A percentile compares a stretch with the other conserved stretches of the same genome.
Evolutionary conservation across 2,797 vertebrate species (phyloP).

Genomic region (Melanotaenia maccullochi): DNA sequence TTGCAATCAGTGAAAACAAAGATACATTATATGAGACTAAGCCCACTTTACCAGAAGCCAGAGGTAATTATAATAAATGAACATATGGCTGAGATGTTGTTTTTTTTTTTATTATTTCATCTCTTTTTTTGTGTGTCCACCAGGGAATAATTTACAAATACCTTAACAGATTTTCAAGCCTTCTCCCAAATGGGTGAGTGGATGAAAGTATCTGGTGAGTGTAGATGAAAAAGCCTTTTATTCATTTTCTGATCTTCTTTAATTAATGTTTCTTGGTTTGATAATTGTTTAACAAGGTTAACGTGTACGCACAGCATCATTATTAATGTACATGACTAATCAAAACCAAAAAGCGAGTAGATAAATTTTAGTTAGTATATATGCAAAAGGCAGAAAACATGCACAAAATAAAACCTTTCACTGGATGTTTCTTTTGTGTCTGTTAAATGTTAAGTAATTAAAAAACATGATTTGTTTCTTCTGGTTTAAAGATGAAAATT

Average conservation of each 20-base stretch:
- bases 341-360: background rate
- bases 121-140: slow-evolving; percentile 22
- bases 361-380: background rate
- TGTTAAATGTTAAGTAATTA: background rate
- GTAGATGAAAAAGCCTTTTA: slow-evolving; percentile 37
- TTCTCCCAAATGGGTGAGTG: slow-evolving; percentile 22
- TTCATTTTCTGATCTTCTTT: slow-evolving; percentile 15
- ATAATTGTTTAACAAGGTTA: slow-evolving; percentile 11
- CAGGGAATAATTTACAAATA: slow-evolving; percentile 21
- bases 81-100: slow-evolving; percentile 55
- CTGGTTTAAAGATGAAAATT: background rate
- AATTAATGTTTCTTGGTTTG: slow-evolving; percentile 25
- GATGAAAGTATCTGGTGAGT: slow-evolving; percentile 41
- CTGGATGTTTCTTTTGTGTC: slow-evolving; percentile 3
- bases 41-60: slow-evolving; percentile 57
- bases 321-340: slow-evolving; percentile 1
- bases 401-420: background rate
- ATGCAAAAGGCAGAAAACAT: background rate
- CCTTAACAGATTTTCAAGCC: slow-evolving; percentile 4
- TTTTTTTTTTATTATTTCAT: slow-evolving; percentile 56
- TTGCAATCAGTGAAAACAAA: slow-evolving; percentile 85
- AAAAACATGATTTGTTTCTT: background rate
- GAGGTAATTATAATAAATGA: slow-evolving; percentile 67
- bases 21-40: slow-evolving; percentile 78
- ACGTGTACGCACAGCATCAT: slow-evolving; percentile 7